These are phyloP conservation scores for Andrena cerasifolii DNA, from an alignment of 1,140 invertebrate genomes.

Conservation along the genomic window DNA sequence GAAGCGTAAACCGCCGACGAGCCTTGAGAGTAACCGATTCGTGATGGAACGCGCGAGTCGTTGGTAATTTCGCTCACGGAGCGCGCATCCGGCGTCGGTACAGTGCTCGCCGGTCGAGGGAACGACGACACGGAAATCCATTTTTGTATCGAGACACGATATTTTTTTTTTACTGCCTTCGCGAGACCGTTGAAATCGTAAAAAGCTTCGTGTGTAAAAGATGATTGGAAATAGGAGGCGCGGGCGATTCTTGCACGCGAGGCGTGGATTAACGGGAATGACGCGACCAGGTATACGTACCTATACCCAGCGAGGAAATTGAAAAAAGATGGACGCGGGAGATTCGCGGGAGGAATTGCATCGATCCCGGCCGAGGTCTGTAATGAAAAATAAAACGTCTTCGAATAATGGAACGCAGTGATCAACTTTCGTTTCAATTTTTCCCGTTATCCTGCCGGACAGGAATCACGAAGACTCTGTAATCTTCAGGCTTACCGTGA, in stretches of 20 bases:
- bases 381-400: conserved; percentile 7
- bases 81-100: conserved; percentile 38
- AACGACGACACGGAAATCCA: conserved; percentile 14
- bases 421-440: conserved; percentile 39
- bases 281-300: conserved; percentile 10
- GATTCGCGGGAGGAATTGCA: conserved; percentile 8
- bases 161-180: conserved; percentile 12
- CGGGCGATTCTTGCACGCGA: conserved; percentile 40
- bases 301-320: conserved; percentile 22
- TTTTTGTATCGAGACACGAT: conserved; percentile 25
- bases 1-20: not conserved
- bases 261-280: conserved; percentile 32
- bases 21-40: conserved; percentile 31
- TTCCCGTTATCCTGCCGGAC: no score
- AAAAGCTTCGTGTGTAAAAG: conserved; percentile 1
- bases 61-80: conserved; percentile 52
- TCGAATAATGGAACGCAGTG: conserved; percentile 12
- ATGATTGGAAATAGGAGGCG: not conserved
- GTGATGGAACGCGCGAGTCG: conserved; percentile 47
- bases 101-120: not conserved
- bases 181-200: conserved; percentile 19
- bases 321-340: conserved; percentile 2
- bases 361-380: not conserved
- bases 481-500: not conserved
- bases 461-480: conserved; percentile 12